Percentiles rank a stretch among this genome's conserved stretches.
These are phyloP conservation scores for Zele albiditarsus DNA, from an alignment of 2,888 invertebrate species.

Conservation along the genomic window DNA sequence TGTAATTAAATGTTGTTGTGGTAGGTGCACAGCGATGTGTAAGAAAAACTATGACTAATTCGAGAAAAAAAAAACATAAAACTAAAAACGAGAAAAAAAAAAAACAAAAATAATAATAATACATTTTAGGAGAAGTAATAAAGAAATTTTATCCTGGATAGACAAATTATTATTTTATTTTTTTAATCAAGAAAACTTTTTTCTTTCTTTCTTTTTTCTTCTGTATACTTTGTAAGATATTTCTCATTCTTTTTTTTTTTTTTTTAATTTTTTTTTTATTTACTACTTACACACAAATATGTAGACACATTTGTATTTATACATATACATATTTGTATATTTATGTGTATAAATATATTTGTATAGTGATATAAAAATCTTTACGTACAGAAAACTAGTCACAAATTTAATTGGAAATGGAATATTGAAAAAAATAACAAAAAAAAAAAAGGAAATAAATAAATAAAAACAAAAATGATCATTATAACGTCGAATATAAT, in stretches of 20 bases:
- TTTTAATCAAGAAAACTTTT: neutral
- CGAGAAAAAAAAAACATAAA: slow-evolving; percentile 51
- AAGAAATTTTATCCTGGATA: slow-evolving; percentile 72
- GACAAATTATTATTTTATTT: slow-evolving; percentile 45
- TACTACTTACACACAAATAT: neutral
- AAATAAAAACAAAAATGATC: neutral
- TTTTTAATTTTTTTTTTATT: neutral
- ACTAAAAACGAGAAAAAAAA: slow-evolving; percentile 18
- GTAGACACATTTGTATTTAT: neutral
- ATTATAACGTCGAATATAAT: slow-evolving; percentile 1
- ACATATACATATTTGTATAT: neutral
- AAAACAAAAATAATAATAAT: slow-evolving; percentile 49
- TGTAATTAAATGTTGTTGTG: slow-evolving; percentile 73
- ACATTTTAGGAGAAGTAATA: slow-evolving; percentile 70
- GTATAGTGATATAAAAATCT: neutral
- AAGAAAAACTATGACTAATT: slow-evolving; percentile 67
- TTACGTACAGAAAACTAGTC: slow-evolving; percentile 5
- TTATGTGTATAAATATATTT: neutral
- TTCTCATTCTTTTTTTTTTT: neutral
- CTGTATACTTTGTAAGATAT: neutral
- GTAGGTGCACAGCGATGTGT: slow-evolving; percentile 72
- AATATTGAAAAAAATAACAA: neutral
- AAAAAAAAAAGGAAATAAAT: no score
- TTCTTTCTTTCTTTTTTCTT: neutral
- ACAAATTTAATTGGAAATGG: slow-evolving; percentile 3